Conservation (phyloP, 2,888 invertebrate species). For the Agelastica alni region DNA sequence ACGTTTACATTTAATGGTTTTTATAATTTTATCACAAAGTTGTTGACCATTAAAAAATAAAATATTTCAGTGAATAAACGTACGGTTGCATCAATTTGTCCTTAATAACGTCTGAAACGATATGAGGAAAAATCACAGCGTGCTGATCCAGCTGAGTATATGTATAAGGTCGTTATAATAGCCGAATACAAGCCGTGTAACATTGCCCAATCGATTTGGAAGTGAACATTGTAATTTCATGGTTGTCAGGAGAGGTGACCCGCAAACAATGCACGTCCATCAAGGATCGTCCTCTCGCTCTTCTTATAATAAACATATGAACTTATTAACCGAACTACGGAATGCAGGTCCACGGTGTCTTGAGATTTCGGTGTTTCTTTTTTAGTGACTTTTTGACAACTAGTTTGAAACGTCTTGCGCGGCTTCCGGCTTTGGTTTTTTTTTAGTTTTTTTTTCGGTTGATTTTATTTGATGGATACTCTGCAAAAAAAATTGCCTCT, state of each 20-base stretch:
- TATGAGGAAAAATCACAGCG: background rate
- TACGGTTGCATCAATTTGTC: no score
- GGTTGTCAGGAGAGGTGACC: constrained; percentile 56
- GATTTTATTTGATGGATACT: no score
- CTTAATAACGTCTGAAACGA: background rate
- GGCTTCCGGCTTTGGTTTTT: no score
- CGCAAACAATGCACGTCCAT: constrained; percentile 46
- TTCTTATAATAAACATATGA: constrained; percentile 7
- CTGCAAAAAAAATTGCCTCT: no score
- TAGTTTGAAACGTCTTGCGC: constrained; percentile 1
- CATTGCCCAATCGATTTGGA: constrained; percentile 56
- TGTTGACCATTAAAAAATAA: no score
- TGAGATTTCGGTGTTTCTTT: constrained; percentile 1
- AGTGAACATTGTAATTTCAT: constrained; percentile 58
- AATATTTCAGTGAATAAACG: no score
- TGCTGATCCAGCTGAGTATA: background rate
- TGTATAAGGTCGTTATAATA: constrained; percentile 48
- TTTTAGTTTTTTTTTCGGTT: no score
- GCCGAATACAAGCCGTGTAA: constrained; percentile 47
- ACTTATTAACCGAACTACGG: background rate
- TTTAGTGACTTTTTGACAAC: constrained; percentile 3
- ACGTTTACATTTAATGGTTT: no score
- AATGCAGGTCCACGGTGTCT: background rate
- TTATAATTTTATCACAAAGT: no score
- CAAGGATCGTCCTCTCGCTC: background rate